Evolutionary conservation across 2,797 vertebrate species (phyloP), one percentile per base, ranked within the genome.

Genomic region (Agapornis canus): DNA sequence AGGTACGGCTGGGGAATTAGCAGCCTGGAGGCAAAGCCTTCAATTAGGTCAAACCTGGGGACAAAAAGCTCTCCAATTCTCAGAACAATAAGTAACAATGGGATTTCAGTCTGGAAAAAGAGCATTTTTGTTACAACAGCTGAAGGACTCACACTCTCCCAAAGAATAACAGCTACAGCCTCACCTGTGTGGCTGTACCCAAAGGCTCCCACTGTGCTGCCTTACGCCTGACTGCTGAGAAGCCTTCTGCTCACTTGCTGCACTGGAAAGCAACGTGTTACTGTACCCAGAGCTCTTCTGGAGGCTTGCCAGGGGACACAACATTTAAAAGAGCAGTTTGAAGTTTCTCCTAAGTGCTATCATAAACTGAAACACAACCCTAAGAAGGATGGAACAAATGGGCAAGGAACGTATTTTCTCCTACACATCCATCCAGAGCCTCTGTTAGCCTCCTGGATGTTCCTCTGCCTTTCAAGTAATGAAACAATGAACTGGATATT

Each of bases 41-140:
- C 86, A 93, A 83, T 83, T 95, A 90, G 88, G 87, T 92, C 89
- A 94, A 94, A 91, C 40, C 42, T 57, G 31, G n/a, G 48, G 64
- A 89, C 47, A 79, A 65, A 91, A 88, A 72, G 49, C 82, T 91
- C 86, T 86, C 63, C 63, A 32, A 81, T 77, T 89, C 82, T 84
- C 66, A 73, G 59, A 86, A 52, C 29, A 63, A 16, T 64, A 66
- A 82, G 47, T 70, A 94, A 86, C 45, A 79, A 79, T 14, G 39
- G 8, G 16, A 94, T 91, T 94, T 88, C 49, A 54, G 37, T 35
- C 19, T 13, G 52, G 22, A 35, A 70, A 64, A 94, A 82, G 8
- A 45, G n/a, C n/a, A 29, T 63, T 93, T 90, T 82, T 82, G 45
- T 80, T 81, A 66, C 75, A 86, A 31, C 9, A 56, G 45, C 60